phyloP scores from a whole-genome alignment of 2,113 vertebrate genomes.

The Platanista minor region DNA sequence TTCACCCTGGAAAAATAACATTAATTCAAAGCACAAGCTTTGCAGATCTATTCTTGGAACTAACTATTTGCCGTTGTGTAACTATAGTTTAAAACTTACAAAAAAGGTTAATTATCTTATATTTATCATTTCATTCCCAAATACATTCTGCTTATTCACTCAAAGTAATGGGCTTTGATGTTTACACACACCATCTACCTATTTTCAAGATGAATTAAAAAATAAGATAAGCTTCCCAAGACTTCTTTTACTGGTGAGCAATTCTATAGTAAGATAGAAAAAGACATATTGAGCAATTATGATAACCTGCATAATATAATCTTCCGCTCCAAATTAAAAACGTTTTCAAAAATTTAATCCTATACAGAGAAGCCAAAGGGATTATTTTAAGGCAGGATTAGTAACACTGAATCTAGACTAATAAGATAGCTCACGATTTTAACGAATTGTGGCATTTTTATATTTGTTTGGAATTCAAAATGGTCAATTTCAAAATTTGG shows the following conservation, averaged over 20 bases:
- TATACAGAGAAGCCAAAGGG: neutral
- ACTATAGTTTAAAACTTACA: neutral
- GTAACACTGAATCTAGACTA: neutral
- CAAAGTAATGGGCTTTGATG: constrained; percentile 30
- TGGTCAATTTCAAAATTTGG: constrained; percentile 30
- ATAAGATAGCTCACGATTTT: neutral
- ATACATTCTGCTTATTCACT: constrained; percentile 53
- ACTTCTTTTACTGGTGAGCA: neutral
- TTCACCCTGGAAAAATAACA: neutral
- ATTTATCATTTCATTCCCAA: constrained; percentile 42
- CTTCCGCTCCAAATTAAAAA: neutral
- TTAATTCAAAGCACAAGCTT: neutral
- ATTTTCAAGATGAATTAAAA: constrained; percentile 49
- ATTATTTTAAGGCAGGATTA: neutral
- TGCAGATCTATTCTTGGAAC: constrained; percentile 15
- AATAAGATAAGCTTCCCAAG: constrained; percentile 45
- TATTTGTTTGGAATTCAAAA: constrained; percentile 37
- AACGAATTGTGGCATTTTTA: neutral
- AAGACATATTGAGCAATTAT: constrained; percentile 6
- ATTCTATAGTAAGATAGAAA: neutral
- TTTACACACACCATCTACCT: constrained; percentile 47
- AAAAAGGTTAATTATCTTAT: constrained; percentile 44
- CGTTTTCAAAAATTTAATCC: neutral
- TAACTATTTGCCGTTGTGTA: constrained; percentile 8
- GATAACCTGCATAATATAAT: constrained; percentile 38